These are phyloP conservation scores for Dunckerocampus dactyliophorus DNA, from an alignment of 2,113 vertebrate species.

Conservation along the genomic window DNA sequence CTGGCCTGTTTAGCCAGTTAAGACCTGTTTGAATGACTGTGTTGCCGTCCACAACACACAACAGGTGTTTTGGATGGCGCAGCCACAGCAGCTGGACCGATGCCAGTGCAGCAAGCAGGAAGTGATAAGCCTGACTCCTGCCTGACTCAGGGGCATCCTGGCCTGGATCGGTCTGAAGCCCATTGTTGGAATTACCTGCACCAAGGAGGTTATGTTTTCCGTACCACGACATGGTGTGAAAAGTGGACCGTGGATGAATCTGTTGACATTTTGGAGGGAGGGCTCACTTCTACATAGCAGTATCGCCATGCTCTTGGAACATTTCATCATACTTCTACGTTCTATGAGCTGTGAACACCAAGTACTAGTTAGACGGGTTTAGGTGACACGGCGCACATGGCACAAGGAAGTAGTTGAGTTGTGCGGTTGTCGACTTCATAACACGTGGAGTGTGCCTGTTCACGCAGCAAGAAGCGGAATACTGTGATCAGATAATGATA, in stretches of 20 bases:
- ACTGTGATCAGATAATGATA: too few relatives aligned
- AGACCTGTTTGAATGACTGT: constrained; percentile 12
- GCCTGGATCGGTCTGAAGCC: constrained; percentile 10
- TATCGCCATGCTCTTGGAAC: neutral
- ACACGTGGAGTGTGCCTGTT: neutral
- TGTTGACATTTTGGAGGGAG: neutral
- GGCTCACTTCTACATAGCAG: neutral
- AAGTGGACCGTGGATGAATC: too few relatives aligned
- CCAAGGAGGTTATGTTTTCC: neutral
- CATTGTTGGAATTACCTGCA: constrained; percentile 9
- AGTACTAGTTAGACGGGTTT: neutral
- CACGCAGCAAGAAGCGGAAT: too few relatives aligned
- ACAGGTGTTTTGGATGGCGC: constrained; percentile 33
- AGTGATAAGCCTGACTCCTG: constrained; percentile 35
- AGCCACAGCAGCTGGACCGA: constrained; percentile 14
- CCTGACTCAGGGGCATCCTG: constrained; percentile 18
- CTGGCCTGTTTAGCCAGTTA: constrained; percentile 33
- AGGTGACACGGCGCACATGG: neutral
- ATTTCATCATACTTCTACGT: neutral
- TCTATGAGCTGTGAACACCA: neutral
- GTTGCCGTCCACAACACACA: constrained; percentile 27
- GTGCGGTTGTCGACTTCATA: neutral
- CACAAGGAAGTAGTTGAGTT: constrained; percentile 19
- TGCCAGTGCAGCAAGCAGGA: constrained; percentile 39
- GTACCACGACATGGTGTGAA: neutral